Evolutionary conservation across 2,797 vertebrate genomes (phyloP).

Genomic region (Acanthornis magna): DNA sequence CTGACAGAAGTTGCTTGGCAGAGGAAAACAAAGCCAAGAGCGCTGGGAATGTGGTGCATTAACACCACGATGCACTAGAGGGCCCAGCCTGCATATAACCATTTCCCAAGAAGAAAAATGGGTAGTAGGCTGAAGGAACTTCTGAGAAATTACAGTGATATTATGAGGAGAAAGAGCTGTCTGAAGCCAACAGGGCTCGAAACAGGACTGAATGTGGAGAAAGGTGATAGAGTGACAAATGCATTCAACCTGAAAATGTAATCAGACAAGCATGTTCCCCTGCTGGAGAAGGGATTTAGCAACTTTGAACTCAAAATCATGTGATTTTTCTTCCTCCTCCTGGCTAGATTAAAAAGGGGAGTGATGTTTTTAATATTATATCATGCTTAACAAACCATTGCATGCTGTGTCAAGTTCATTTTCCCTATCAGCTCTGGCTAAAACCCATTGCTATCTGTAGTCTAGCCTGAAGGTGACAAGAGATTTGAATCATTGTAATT

Average conservation of each 20-base stretch:
- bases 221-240: conserved; percentile 39
- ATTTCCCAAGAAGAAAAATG: background rate
- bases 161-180: background rate
- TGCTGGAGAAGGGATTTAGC: conserved; percentile 58
- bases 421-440: conserved; percentile 45
- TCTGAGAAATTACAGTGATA: background rate
- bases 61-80: background rate
- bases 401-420: conserved; percentile 58
- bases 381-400: conserved; percentile 56
- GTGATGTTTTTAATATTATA: conserved; percentile 50
- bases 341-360: conserved; percentile 46
- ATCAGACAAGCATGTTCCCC: conserved; percentile 50
- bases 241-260: conserved; percentile 52
- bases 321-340: conserved; percentile 52
- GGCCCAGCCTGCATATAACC: background rate
- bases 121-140: background rate
- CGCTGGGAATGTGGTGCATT: background rate
- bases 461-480: conserved; percentile 66
- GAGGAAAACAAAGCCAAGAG: background rate
- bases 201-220: background rate
- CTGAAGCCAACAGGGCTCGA: conserved; percentile 18
- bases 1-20: background rate
- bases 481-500: conserved; percentile 65
- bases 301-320: conserved; percentile 62
- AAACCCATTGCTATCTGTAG: conserved; percentile 54